These are phyloP conservation scores for Syngnathus acus DNA, from an alignment of 2,797 vertebrate species.

Conservation along the genomic window DNA sequence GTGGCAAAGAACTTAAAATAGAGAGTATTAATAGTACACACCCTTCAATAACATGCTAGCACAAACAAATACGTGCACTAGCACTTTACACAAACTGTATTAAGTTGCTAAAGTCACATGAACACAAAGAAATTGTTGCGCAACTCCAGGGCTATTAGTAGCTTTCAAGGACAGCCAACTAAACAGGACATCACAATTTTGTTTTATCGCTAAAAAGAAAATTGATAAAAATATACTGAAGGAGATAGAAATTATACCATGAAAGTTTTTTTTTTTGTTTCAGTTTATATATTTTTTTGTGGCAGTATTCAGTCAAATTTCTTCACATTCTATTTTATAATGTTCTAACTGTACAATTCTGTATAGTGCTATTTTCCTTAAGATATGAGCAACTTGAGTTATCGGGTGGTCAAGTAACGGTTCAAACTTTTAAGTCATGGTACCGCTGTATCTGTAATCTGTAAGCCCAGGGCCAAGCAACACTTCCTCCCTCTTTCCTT, in stretches of 20 bases:
- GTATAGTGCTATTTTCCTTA: not conserved
- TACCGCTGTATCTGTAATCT: not conserved
- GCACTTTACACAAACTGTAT: not conserved
- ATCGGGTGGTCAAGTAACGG: not conserved
- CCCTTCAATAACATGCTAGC: not conserved
- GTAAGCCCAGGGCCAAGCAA: no score
- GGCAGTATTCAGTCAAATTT: not conserved
- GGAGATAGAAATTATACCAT: no score
- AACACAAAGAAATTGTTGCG: no score
- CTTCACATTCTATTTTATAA: not conserved
- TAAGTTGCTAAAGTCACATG: not conserved
- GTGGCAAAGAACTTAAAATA: not conserved
- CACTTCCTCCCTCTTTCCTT: not conserved
- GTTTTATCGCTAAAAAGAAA: no score
- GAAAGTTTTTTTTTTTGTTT: not conserved
- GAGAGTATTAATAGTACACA: no score
- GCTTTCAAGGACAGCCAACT: not conserved
- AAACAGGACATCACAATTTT: not conserved
- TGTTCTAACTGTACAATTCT: not conserved
- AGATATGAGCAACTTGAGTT: not conserved
- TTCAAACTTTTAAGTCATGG: not conserved
- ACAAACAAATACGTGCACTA: not conserved
- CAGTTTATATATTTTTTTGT: not conserved
- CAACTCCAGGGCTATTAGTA: no score
- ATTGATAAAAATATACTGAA: not conserved